These are phyloP conservation scores for Cyprichromis sp. DNA, from an alignment of 2,113 vertebrate species.

Conservation along the genomic window DNA sequence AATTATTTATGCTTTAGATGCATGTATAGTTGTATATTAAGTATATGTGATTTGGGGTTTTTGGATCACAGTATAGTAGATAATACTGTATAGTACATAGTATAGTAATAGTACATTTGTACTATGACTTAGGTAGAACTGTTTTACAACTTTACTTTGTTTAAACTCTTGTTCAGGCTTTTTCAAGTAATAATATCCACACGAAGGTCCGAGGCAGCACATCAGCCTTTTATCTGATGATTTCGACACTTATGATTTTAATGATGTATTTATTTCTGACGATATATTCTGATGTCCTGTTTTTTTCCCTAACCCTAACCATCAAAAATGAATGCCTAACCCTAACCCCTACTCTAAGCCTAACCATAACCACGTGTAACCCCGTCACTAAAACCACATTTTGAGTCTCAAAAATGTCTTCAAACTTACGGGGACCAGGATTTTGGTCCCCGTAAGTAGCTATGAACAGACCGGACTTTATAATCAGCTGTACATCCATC, in stretches of 20 bases:
- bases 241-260: rapidly evolving
- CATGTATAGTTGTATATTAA: neutral
- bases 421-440: rapidly evolving
- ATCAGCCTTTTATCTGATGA: neutral
- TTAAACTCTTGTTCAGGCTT: neutral
- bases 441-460: neutral
- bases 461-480: neutral
- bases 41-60: neutral
- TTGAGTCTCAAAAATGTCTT: neutral
- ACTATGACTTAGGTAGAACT: neutral
- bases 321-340: rapidly evolving
- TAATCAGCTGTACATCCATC: neutral
- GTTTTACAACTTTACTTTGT: neutral
- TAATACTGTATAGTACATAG: neutral
- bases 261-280: neutral
- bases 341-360: neutral
- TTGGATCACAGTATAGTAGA: neutral
- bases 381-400: rapidly evolving
- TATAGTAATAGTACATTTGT: neutral
- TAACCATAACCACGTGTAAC: neutral
- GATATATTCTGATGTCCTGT: neutral
- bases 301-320: neutral
- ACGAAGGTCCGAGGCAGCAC: neutral
- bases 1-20: neutral
- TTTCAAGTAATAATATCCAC: rapidly evolving